phyloP scores from a whole-genome alignment of 1,140 invertebrate species.

The Condylostylus longicornis region DNA sequence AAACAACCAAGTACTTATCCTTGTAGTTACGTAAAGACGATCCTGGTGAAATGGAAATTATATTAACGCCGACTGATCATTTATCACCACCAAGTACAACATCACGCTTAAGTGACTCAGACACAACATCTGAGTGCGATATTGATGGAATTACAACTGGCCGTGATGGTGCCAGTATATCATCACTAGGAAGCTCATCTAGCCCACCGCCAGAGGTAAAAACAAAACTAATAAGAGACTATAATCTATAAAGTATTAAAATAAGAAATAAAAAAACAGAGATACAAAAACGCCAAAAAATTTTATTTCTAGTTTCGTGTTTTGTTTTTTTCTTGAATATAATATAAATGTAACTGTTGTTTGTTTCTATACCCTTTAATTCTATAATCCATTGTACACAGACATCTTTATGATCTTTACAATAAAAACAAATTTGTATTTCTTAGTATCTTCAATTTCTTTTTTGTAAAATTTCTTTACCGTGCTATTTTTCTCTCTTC shows the following conservation, averaged over 20 bases:
- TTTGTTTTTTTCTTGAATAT: too few species aligned
- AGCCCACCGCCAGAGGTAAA: constrained; percentile 47
- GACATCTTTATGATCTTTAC: too few species aligned
- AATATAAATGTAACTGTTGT: too few species aligned
- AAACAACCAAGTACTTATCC: too few species aligned
- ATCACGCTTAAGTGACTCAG: constrained; percentile 78
- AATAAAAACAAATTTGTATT: too few species aligned
- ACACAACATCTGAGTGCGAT: constrained; percentile 80
- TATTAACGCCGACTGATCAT: constrained; percentile 64
- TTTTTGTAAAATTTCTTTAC: too few species aligned
- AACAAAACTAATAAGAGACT: constrained; percentile 14
- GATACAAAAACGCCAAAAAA: not conserved
- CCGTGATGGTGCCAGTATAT: constrained; percentile 63
- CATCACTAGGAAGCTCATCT: constrained; percentile 74
- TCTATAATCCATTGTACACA: too few species aligned
- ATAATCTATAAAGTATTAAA: constrained; percentile 6
- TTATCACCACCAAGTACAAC: constrained; percentile 79
- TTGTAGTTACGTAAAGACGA: constrained; percentile 27
- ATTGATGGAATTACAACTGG: constrained; percentile 52
- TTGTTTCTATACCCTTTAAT: too few species aligned
- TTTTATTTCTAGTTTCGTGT: not conserved
- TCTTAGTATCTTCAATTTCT: too few species aligned
- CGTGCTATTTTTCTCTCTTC: too few species aligned
- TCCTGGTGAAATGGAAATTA: constrained; percentile 35
- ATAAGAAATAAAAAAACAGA: constrained; percentile 4